Conservation (phyloP, 2,797 vertebrate species). For the Microctenopoma stevenorrisi region DNA sequence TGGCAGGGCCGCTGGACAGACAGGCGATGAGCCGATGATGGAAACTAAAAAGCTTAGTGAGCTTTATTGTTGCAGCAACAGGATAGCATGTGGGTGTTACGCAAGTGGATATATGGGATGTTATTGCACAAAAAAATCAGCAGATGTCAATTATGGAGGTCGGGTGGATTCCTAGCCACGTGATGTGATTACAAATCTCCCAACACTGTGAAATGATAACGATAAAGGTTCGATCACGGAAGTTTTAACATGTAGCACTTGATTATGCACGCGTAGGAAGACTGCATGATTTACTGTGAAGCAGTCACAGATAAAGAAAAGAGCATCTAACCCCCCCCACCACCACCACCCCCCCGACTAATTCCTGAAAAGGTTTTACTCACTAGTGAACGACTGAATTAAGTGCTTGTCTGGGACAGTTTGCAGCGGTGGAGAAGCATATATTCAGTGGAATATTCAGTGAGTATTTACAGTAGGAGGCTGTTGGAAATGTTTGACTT, state of each 20-base stretch:
- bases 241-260: too few species aligned
- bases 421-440: not conserved
- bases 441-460: not conserved
- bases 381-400: not conserved
- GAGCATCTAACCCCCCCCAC: conserved; percentile 24
- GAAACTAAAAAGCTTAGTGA: conserved; percentile 56
- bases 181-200: conserved; percentile 23
- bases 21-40: conserved; percentile 44
- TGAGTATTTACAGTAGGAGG: too few species aligned
- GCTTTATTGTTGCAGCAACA: conserved; percentile 57
- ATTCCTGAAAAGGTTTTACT: not conserved
- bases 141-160: conserved; percentile 62
- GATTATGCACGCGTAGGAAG: not conserved
- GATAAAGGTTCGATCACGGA: not conserved
- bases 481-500: too few species aligned
- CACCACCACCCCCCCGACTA: not conserved
- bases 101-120: conserved; percentile 58
- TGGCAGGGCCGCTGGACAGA: conserved; percentile 31
- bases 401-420: not conserved
- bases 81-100: conserved; percentile 55
- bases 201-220: not conserved
- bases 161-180: not conserved
- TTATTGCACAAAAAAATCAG: conserved; percentile 27
- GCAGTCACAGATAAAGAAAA: not conserved
- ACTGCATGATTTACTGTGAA: not conserved